Base-by-base conservation (phyloP, 2,797 vertebrate species). In the Myripristis murdjan region DNA sequence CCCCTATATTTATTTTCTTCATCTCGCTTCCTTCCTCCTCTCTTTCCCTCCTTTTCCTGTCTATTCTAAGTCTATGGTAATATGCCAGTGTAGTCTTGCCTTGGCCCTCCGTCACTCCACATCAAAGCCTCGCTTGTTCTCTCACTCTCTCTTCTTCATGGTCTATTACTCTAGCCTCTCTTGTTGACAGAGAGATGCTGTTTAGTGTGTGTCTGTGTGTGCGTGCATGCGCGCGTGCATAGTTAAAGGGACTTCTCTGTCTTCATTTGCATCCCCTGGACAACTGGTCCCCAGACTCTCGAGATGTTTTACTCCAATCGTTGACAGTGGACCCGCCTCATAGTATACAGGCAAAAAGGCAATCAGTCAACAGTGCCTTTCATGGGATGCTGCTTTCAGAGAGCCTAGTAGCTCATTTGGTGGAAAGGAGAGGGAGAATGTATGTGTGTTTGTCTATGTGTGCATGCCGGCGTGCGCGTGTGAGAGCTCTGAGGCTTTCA, bases 101-200 rank as follows among this genome's bases (percentile, higher is more conserved):
- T 49, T 11, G 60, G 83, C 74, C 70, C 62, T 78, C 80, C 74
- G 51, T 91, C 86, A 79, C 77, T 75, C 70, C 80, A 86, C 88
- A 88, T 92, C 81, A 89, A 90, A 90, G 90, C 74, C 55, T 67
- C n/a, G 20, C 82, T 89, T 87, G 82, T 91, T 89, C 83, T 71
- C 58, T 41, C 20, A 53, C 77, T 65, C 80, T 70, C 55, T 66
- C 79, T 69, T 82, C 79, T 88, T 80, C 79, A 81, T 73, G 87
- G 64, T 87, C 70, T 82, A 80, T 83, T 89, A 84, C 85, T 80
- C 69, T 12, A 64, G 22, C 63, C 69, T 69, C 74, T 77, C 69
- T 77, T 86, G 84, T 86, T 89, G 88, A 90, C 76, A 73, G 79
- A 67, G 82, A 65, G 65, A 76, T 74, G 85, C 63, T 73, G 72